Evolutionary conservation across 2,113 vertebrate genomes (phyloP).

Genomic region (Rhagologus leucostigma): DNA sequence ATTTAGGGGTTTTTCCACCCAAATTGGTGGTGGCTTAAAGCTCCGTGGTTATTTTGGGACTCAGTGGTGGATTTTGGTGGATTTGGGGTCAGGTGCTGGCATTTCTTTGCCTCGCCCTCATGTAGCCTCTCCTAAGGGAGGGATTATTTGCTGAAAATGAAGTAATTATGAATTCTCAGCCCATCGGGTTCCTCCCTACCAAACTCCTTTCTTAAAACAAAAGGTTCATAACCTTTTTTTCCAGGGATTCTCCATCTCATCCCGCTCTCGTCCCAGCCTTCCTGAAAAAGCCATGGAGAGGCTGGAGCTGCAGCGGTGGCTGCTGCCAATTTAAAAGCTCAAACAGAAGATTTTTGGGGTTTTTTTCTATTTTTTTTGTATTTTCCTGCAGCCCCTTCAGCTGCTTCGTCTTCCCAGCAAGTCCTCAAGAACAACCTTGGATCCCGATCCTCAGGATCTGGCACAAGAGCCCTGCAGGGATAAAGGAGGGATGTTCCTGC

Average conservation of each 20-base stretch:
- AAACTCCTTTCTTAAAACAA: background rate
- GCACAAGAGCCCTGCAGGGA: background rate
- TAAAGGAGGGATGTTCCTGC: background rate
- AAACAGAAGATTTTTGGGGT: background rate
- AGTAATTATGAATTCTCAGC: background rate
- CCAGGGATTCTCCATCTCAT: background rate
- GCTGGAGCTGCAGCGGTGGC: background rate
- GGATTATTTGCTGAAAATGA: background rate
- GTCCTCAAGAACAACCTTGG: accelerated
- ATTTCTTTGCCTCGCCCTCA: background rate
- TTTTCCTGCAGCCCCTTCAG: background rate
- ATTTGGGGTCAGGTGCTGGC: background rate
- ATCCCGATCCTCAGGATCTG: background rate
- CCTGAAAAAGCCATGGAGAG: background rate
- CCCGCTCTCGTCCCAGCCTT: background rate
- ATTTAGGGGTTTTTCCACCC: background rate
- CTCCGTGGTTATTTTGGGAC: background rate
- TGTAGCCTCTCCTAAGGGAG: background rate
- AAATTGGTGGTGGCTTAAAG: background rate
- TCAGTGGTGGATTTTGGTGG: background rate
- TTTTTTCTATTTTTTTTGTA: no score
- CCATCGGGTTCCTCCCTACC: background rate
- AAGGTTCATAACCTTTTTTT: background rate
- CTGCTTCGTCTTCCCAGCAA: background rate
- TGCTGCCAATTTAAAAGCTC: background rate